Percentiles rank a stretch among this genome's conserved stretches.
Evolutionary conservation across 2,888 invertebrate genomes (phyloP).

Genomic region (Spisula subtruncata): DNA sequence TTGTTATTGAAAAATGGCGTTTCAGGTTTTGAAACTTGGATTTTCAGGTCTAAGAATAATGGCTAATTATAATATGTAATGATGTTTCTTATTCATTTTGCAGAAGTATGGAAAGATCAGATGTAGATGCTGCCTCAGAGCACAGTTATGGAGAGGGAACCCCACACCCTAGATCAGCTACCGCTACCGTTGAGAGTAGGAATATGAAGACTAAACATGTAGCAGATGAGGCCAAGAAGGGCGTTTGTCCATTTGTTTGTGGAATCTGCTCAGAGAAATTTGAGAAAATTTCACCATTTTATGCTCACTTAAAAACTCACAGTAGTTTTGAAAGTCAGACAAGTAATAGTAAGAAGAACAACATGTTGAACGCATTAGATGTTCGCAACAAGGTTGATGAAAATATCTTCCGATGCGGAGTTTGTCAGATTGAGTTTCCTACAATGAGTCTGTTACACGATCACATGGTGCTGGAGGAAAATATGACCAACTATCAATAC

Average conservation of each 20-base stretch:
- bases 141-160: background rate
- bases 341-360: constrained; percentile 37
- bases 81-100: background rate
- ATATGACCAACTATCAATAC: constrained; percentile 57
- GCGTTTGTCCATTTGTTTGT: constrained; percentile 52
- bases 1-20: too few species aligned
- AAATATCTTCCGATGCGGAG: constrained; percentile 56
- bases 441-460: constrained; percentile 61
- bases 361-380: constrained; percentile 27
- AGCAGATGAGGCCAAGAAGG: background rate
- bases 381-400: constrained; percentile 19
- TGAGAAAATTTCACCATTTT: constrained; percentile 37
- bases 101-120: background rate
- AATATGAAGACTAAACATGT: background rate
- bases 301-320: constrained; percentile 49
- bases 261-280: constrained; percentile 54
- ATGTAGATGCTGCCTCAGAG: background rate
- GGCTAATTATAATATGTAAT: too few species aligned
- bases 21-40: too few species aligned
- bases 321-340: constrained; percentile 6
- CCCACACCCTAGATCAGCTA: background rate
- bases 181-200: background rate
- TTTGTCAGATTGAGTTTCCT: constrained; percentile 50
- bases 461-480: constrained; percentile 64
- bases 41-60: too few species aligned